These are phyloP conservation scores for Mycetomoellerius zeteki DNA, from an alignment of 1,140 invertebrate genomes.

Conservation along the genomic window DNA sequence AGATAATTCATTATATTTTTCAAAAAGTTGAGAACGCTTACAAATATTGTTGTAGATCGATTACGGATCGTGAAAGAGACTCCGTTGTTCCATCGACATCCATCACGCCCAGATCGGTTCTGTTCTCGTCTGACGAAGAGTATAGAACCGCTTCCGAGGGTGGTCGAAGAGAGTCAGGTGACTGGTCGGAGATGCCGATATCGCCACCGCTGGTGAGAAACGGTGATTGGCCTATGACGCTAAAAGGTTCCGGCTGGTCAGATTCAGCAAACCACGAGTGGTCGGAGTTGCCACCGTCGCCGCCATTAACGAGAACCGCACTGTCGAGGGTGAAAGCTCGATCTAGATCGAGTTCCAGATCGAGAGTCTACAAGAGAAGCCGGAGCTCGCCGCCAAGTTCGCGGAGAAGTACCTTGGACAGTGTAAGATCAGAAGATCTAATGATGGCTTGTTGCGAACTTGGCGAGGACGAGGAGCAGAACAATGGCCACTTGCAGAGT, in stretches of 20 bases:
- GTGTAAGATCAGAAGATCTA: slow-evolving; percentile 89
- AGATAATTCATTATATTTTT: slow-evolving; percentile 2
- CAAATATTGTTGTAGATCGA: slow-evolving; percentile 72
- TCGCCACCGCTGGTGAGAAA: slow-evolving; percentile 83
- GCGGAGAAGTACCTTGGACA: slow-evolving; percentile 90
- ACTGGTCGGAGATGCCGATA: slow-evolving; percentile 84
- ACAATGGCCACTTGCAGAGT: slow-evolving; percentile 78
- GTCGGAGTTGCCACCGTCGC: slow-evolving; percentile 91
- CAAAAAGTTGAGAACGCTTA: not conserved
- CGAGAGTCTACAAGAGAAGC: slow-evolving; percentile 88
- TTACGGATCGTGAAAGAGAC: slow-evolving; percentile 81
- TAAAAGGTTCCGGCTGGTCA: slow-evolving; percentile 81
- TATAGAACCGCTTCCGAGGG: slow-evolving; percentile 94
- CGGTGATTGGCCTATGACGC: slow-evolving; percentile 85
- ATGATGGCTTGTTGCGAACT: slow-evolving; percentile 86
- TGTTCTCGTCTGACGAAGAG: slow-evolving; percentile 94
- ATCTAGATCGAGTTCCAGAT: slow-evolving; percentile 88
- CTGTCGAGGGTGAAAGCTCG: slow-evolving; percentile 93
- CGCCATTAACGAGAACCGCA: slow-evolving; percentile 90
- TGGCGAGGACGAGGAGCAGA: slow-evolving; percentile 85
- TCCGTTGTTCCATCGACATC: slow-evolving; percentile 89
- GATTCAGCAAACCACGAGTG: slow-evolving; percentile 82
- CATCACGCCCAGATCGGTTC: slow-evolving; percentile 89
- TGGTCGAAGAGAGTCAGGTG: slow-evolving; percentile 84
- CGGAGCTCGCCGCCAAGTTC: slow-evolving; percentile 90